Base-by-base conservation (phyloP, 2,888 invertebrate genomes). In the Crepidodera aurea region DNA sequence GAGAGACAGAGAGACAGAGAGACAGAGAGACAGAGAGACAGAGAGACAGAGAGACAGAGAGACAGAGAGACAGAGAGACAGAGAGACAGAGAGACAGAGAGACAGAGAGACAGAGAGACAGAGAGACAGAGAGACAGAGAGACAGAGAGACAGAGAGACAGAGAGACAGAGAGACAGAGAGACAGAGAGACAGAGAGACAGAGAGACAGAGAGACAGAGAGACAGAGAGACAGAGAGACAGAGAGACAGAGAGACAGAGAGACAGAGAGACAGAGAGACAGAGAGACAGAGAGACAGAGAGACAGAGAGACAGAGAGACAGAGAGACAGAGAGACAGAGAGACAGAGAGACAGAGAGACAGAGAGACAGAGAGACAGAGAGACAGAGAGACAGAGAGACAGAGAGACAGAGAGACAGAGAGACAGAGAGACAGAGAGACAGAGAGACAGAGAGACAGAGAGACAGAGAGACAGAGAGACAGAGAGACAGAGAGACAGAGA, bases 391-490 rank as follows among this genome's bases (percentile, higher is more conserved):
- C 50, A 59, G 51, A 59, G 40, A 59, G 37, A 59, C 50, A 59
- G 51, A 59, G 40, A 59, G 39, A 59, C 51, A 59, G 51, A 59
- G 40, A 59, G 37, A 59, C 50, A 59, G 51, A 59, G 40, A 51
- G 40, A 59, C 51, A 51, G 51, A 59, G n/a, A 59, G 59, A 59
- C 42, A 59, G 59, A 60, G 13, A 60, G 44, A 53, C 42, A 59
- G 59, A 59, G 22, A 59, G 59, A 51, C 42, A 59, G 51, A 59
- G 22, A 51, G 53, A 51, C 42, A 59, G 59, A 59, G 8, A 59
- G 59, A 51, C 51, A 59, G 59, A 53, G 12, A 60, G 60, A 59
- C 42, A 59, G 51, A 59, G 22, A 51, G 59, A 59, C 56, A 54
- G 25, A 67, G 3, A 59, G 59, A 59, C 51, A 59, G 59, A 51